phyloP scores from a whole-genome alignment of 2,797 vertebrate species.

The Acanthopagrus latus region DNA sequence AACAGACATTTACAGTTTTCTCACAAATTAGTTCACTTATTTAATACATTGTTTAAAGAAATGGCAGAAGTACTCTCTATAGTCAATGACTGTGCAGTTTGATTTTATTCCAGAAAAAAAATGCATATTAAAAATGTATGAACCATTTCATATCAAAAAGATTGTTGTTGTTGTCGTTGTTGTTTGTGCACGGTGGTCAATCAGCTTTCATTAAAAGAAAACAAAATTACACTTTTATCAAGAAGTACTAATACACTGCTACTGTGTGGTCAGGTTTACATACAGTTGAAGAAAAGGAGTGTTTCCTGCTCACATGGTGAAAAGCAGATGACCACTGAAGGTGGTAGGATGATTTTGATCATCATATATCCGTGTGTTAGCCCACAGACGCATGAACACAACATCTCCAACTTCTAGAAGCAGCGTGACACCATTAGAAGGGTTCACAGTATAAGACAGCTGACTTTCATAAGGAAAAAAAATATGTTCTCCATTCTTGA shows the following conservation, averaged over 20 bases:
- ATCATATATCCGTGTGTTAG: background rate
- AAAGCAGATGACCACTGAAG: conserved; percentile 70
- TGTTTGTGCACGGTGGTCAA: too few species aligned
- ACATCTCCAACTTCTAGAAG: conserved; percentile 67
- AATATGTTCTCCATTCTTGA: conserved; percentile 48
- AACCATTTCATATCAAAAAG: background rate
- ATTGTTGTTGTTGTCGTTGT: too few species aligned
- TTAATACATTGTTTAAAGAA: background rate
- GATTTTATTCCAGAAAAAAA: too few species aligned
- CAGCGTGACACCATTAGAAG: conserved; percentile 53
- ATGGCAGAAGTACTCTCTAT: background rate
- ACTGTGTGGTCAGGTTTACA: background rate
- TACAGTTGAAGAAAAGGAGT: background rate
- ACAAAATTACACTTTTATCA: too few species aligned
- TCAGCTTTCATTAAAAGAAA: too few species aligned
- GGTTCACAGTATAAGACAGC: fast-evolving
- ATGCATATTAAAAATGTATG: background rate
- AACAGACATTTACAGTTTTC: background rate
- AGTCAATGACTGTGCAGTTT: too few species aligned
- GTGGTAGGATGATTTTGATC: background rate
- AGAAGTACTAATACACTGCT: too few species aligned
- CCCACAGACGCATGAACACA: conserved; percentile 41
- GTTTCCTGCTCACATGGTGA: conserved; percentile 46
- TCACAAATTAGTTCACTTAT: background rate
- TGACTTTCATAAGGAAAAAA: conserved; percentile 34